phyloP scores from a whole-genome alignment of 2,113 vertebrate genomes.

The Oreamnos americanus region DNA sequence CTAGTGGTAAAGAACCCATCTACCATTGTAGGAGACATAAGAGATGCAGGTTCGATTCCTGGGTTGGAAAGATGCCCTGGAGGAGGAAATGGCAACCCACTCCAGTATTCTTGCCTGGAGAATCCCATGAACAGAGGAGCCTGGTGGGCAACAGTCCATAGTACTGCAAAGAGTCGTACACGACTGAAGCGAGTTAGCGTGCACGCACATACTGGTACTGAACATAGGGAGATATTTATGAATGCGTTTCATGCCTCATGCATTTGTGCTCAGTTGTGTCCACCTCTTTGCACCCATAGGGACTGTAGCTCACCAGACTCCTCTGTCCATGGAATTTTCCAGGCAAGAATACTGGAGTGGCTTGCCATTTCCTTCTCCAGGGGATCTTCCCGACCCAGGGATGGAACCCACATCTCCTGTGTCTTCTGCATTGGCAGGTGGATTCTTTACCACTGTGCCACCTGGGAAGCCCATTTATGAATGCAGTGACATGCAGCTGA shows the following conservation, averaged over 20 bases:
- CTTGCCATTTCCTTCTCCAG: neutral
- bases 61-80: neutral
- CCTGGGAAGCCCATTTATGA: neutral
- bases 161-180: neutral
- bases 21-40: neutral
- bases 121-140: neutral
- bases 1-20: neutral
- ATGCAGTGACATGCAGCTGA: neutral
- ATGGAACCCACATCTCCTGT: neutral
- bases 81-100: neutral
- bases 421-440: neutral
- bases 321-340: neutral
- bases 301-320: neutral
- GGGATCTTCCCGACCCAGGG: neutral
- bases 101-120: neutral
- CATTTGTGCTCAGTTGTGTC: neutral
- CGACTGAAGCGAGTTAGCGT: rapidly evolving
- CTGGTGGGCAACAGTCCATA: neutral
- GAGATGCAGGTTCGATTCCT: neutral
- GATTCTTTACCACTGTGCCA: neutral
- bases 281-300: neutral
- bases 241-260: neutral
- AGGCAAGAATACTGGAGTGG: neutral
- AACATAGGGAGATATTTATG: neutral
- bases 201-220: neutral